Base-by-base conservation (phyloP, 37 sponge, comb jelly and placozoan genomes). In the Beroe forskalii region DNA sequence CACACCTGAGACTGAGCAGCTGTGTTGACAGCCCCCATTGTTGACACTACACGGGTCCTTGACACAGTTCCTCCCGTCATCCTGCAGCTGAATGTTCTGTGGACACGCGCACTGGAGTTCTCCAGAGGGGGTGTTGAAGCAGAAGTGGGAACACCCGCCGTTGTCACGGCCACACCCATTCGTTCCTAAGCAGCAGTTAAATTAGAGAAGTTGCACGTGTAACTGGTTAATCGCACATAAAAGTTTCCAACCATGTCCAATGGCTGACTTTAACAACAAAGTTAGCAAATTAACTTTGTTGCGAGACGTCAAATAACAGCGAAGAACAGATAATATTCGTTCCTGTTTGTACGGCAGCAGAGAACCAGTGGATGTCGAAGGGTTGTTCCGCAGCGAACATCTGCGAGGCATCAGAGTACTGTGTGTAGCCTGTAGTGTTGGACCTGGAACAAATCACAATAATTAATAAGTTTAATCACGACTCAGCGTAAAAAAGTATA, bases 21-120 rank as follows among this genome's bases (percentile, higher is more conserved):
- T 80, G 25, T 80, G 86, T 38, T 80, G 31, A 41, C 86, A 80
- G 27, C 86, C 86, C n/a, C 86, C 86, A 48, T 80, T 80, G 30
- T 80, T 31, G 27, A 38, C 24, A 9, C 25, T 37, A 80, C 86
- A 80, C 23, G 86, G 86, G 20, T 80, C 86, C 30, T 80, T 20
- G 55, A 80, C 86, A 80, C 86, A 80, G 30, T 12, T 42, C 55
- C 3, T 9, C n/a, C 55, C 55, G 86, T 80, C 48, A 0, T 41
- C 86, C 86, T 80, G 25, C 0, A 80, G 55, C 31, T 80, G 44
- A 25, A 80, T 80, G 86, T 80, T 80, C 31, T 80, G 48, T 3
- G 86, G 86, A 80, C 86, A 80, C 55, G 27, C 55, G 35, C 86
- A 80, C 44, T 25, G 0, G 2, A 44, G 48, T 12, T 48, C 55